These are phyloP conservation scores for Leptocoma aspasia DNA, from an alignment of 2,113 vertebrate species.

Conservation along the genomic window DNA sequence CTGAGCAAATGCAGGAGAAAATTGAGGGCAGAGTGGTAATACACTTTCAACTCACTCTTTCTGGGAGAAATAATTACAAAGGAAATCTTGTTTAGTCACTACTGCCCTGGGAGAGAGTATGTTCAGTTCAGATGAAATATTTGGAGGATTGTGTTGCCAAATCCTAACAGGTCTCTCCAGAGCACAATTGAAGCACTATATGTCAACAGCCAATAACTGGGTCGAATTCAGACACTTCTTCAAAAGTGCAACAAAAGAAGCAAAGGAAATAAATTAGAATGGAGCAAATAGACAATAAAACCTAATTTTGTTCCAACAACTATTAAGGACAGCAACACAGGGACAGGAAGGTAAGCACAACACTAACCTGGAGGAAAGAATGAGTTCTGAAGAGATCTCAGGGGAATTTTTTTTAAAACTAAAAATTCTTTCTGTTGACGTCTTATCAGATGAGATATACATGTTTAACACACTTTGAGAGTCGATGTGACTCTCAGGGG, in stretches of 20 bases:
- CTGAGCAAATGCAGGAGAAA: neutral
- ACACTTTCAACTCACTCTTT: neutral
- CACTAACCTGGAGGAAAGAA: neutral
- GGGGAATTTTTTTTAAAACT: neutral
- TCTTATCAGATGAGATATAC: neutral
- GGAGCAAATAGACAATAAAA: neutral
- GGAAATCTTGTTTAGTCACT: neutral
- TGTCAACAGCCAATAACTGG: slow-evolving; percentile 8
- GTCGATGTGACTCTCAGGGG: neutral
- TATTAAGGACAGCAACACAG: neutral
- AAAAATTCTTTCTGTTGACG: neutral
- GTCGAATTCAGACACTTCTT: slow-evolving; percentile 21
- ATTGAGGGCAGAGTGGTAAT: neutral
- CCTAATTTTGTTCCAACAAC: neutral
- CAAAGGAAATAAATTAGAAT: neutral
- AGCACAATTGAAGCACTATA: neutral
- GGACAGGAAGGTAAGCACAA: neutral
- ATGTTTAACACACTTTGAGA: neutral
- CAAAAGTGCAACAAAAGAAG: neutral
- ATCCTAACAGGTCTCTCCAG: neutral
- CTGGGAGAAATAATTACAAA: slow-evolving; percentile 25
- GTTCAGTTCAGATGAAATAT: neutral
- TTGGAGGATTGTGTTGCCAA: neutral
- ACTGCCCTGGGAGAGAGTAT: neutral
- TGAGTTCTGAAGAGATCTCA: neutral